A percentile compares a stretch with the other conserved stretches of the same genome.
These are phyloP conservation scores for Laticauda laticaudata DNA, from an alignment of 2,113 vertebrate species.

Conservation along the genomic window DNA sequence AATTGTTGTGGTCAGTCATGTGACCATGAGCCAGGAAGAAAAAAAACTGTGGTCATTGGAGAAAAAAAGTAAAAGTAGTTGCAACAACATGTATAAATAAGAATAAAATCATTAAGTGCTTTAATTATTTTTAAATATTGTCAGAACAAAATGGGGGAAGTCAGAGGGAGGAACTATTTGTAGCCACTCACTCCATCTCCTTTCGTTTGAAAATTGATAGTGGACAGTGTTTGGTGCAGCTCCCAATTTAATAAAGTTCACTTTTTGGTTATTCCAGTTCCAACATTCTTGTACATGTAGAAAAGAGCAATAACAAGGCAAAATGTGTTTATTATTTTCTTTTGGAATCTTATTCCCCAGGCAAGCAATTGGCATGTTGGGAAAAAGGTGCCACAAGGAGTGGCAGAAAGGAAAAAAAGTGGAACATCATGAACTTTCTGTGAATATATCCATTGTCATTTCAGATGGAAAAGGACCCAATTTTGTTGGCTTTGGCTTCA, in stretches of 20 bases:
- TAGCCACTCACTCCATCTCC: not conserved
- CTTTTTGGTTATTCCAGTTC: not conserved
- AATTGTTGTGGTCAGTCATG: not conserved
- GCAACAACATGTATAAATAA: not conserved
- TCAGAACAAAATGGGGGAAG: not conserved
- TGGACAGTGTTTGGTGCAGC: not conserved
- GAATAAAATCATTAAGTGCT: not conserved
- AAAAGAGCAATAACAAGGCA: not conserved
- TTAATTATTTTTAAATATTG: not conserved
- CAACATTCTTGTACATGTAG: not conserved
- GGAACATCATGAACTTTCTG: constrained; percentile 8
- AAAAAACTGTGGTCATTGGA: not conserved
- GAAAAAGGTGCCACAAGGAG: not conserved
- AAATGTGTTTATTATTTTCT: fast-evolving
- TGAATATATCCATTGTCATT: not conserved
- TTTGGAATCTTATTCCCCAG: not conserved
- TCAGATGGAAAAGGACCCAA: constrained; percentile 7
- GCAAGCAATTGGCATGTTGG: not conserved
- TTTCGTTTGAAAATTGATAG: constrained; percentile 6
- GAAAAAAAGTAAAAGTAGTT: not conserved
- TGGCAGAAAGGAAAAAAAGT: not conserved
- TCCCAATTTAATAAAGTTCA: constrained; percentile 4
- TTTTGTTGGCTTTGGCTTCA: constrained; percentile 22
- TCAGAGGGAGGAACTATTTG: not conserved
- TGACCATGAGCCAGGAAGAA: not conserved